Conservation (phyloP, 2,113 vertebrate genomes). For the Brachirus orientalis region DNA sequence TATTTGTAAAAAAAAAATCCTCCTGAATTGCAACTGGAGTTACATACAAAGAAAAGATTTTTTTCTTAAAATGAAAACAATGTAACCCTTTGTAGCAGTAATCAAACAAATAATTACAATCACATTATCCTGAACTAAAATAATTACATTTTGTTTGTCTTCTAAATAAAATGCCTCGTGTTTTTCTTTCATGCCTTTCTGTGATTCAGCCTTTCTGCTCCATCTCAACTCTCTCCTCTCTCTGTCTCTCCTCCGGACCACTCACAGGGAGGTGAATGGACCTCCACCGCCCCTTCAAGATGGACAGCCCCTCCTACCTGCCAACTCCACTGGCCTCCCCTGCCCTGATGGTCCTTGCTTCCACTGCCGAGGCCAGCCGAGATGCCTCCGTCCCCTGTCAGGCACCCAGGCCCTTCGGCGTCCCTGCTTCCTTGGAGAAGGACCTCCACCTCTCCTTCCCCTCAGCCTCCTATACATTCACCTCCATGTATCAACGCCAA, state of each 20-base stretch:
- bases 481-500: conserved; percentile 98
- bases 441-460: conserved; percentile 97
- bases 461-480: conserved; percentile 96
- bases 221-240: background rate
- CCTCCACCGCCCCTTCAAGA: conserved; percentile 99
- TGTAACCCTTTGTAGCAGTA: background rate
- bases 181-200: background rate
- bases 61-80: background rate
- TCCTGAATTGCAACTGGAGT: conserved; percentile 27
- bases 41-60: conserved; percentile 29
- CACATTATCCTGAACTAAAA: background rate
- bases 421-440: conserved; percentile 94
- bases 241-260: conserved; percentile 53
- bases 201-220: background rate
- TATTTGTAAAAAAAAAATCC: conserved; percentile 46
- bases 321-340: conserved; percentile 95
- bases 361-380: conserved; percentile 93
- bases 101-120: background rate
- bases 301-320: conserved; percentile 98
- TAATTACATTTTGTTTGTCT: background rate
- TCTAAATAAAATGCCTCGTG: background rate
- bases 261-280: conserved; percentile 87
- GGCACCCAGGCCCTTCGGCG: conserved; percentile 91
- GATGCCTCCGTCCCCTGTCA: conserved; percentile 96
- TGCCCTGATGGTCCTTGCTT: conserved; percentile 96